phyloP scores from a whole-genome alignment of 2,113 vertebrate species.

The Piaya cayana region DNA sequence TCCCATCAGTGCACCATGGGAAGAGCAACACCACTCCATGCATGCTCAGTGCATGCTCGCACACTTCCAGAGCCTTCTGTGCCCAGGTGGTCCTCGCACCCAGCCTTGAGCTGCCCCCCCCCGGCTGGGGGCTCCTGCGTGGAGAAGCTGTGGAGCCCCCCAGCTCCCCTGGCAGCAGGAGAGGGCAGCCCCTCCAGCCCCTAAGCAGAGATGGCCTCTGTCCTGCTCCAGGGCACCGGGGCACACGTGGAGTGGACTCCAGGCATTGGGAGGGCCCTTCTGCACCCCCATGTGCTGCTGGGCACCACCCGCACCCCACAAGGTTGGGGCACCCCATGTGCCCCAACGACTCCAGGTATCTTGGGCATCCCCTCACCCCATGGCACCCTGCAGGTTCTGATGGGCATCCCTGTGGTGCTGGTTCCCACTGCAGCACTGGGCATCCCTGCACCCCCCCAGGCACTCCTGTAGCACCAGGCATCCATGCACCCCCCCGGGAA shows the following conservation, averaged over 20 bases:
- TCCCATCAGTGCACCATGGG: rapidly evolving
- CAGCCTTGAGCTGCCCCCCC: not conserved
- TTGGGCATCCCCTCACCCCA: not conserved
- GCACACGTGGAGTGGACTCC: not conserved
- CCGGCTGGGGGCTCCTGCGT: rapidly evolving
- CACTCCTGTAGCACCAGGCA: too few species aligned
- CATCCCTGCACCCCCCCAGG: not conserved
- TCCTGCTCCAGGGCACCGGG: not conserved
- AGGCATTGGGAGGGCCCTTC: not conserved
- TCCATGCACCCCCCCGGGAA: too few species aligned
- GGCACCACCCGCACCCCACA: not conserved
- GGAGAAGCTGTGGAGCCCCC: rapidly evolving
- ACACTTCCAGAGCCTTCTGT: not conserved
- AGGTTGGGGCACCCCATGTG: not conserved
- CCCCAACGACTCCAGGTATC: not conserved
- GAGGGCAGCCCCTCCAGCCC: too few species aligned
- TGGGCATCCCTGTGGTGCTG: too few species aligned
- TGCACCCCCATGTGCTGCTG: not conserved
- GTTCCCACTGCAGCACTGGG: too few species aligned
- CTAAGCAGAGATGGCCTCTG: not conserved
- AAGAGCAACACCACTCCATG: rapidly evolving
- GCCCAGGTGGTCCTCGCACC: not conserved
- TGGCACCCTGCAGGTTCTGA: not conserved
- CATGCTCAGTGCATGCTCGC: not conserved
- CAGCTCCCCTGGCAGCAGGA: not conserved